Conservation (phyloP, 2,113 vertebrate species). For the Asarcornis scutulata region DNA sequence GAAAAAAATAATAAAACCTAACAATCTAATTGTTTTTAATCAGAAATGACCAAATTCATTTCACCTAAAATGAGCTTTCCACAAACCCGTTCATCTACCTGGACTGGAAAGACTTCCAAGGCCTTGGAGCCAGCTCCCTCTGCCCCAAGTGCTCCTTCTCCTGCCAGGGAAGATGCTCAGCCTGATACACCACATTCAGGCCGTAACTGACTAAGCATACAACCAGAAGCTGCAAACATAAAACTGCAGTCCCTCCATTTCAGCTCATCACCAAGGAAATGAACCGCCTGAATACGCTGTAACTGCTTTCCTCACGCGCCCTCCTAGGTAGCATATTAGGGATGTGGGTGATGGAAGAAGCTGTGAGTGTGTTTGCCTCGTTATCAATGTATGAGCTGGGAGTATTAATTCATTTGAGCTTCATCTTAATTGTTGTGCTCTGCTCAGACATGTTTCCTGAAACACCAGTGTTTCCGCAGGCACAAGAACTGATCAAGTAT, state of each 20-base stretch:
- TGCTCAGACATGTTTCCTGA: background rate
- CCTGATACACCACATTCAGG: background rate
- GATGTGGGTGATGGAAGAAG: background rate
- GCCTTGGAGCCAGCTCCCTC: background rate
- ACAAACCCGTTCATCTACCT: background rate
- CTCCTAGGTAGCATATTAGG: background rate
- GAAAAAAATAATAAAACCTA: background rate
- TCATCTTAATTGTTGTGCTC: background rate
- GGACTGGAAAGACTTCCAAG: background rate
- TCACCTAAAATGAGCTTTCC: background rate
- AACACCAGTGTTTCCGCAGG: background rate
- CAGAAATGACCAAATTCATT: background rate
- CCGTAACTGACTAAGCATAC: background rate
- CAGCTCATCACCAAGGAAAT: background rate
- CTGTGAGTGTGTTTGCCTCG: background rate
- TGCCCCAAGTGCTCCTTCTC: background rate
- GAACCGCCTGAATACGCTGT: background rate
- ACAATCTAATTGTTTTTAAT: background rate
- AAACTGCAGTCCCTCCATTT: background rate
- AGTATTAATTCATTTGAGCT: background rate
- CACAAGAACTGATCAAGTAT: background rate
- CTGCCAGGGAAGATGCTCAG: fast-evolving
- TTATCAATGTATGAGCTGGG: background rate
- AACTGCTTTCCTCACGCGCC: background rate
- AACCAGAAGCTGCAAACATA: background rate